A percentile compares a stretch with the other conserved stretches of the same genome.
Conservation (phyloP, 1,140 invertebrate species). For the Solenopsis invicta region DNA sequence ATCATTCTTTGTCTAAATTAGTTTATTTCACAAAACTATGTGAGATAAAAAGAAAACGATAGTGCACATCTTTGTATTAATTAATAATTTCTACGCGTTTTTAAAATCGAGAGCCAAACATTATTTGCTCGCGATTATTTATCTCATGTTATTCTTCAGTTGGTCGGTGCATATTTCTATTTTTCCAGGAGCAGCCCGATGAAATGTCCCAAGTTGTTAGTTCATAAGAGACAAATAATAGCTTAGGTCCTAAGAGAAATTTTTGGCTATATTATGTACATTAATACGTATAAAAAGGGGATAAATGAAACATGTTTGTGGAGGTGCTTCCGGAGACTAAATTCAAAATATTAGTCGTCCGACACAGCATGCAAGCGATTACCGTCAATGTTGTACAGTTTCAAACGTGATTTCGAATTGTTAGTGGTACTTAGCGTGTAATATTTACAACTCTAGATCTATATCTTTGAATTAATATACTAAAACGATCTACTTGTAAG, state of each 20-base stretch:
- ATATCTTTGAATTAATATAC: constrained; percentile 57
- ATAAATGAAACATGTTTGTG: not conserved
- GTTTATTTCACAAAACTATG: not conserved
- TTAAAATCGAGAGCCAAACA: not conserved
- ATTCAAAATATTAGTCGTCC: constrained; percentile 41
- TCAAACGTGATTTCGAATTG: constrained; percentile 56
- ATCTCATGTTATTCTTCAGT: not conserved
- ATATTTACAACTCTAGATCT: constrained; percentile 60
- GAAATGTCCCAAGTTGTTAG: constrained; percentile 78
- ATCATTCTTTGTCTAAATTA: not conserved
- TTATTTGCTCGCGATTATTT: not conserved
- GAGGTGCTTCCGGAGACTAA: constrained; percentile 14
- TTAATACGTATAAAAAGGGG: constrained; percentile 45
- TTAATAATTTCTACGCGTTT: not conserved
- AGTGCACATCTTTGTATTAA: not conserved
- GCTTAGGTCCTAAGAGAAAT: constrained; percentile 59
- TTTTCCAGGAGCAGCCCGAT: constrained; percentile 75
- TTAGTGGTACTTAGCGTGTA: constrained; percentile 64
- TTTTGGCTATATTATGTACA: constrained; percentile 60
- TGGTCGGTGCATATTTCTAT: not conserved
- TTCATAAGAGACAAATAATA: constrained; percentile 72
- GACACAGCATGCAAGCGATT: not conserved
- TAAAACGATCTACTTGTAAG: constrained; percentile 59
- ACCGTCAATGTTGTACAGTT: constrained; percentile 13
- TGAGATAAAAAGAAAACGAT: not conserved